phyloP scores from a whole-genome alignment of 2,888 invertebrate genomes.

The Venustoraphidia nigricollis region DNA sequence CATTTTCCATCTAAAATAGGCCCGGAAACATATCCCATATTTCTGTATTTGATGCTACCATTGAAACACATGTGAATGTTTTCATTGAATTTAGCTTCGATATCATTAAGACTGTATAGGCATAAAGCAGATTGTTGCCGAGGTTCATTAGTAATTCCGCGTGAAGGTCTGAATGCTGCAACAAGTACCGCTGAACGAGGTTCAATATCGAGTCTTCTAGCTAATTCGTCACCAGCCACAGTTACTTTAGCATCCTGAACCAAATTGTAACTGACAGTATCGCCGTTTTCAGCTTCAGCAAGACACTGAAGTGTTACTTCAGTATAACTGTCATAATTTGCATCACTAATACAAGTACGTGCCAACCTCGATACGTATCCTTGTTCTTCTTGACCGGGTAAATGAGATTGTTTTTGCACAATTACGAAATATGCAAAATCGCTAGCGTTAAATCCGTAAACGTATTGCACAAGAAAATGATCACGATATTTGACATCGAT shows the following conservation, averaged over 20 bases:
- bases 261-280: constrained; percentile 64
- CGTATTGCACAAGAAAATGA: constrained; percentile 90
- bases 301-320: constrained; percentile 87
- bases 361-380: constrained; percentile 84
- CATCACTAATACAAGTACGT: constrained; percentile 86
- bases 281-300: constrained; percentile 41
- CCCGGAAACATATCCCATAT: constrained; percentile 82
- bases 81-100: constrained; percentile 85
- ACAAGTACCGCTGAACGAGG: constrained; percentile 70
- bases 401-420: constrained; percentile 83
- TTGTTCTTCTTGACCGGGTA: constrained; percentile 75
- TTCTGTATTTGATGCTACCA: constrained; percentile 82
- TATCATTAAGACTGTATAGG: constrained; percentile 77
- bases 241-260: constrained; percentile 86
- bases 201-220: constrained; percentile 66
- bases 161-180: constrained; percentile 79
- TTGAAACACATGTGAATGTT: constrained; percentile 97
- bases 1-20: constrained; percentile 84
- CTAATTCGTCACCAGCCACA: constrained; percentile 66
- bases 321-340: constrained; percentile 91
- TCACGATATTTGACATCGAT: constrained; percentile 89
- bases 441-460: constrained; percentile 90
- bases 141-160: constrained; percentile 73
- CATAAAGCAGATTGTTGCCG: constrained; percentile 78
- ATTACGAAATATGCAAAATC: constrained; percentile 92